Conservation (phyloP, 2,113 vertebrate genomes). For the Scomber scombrus region DNA sequence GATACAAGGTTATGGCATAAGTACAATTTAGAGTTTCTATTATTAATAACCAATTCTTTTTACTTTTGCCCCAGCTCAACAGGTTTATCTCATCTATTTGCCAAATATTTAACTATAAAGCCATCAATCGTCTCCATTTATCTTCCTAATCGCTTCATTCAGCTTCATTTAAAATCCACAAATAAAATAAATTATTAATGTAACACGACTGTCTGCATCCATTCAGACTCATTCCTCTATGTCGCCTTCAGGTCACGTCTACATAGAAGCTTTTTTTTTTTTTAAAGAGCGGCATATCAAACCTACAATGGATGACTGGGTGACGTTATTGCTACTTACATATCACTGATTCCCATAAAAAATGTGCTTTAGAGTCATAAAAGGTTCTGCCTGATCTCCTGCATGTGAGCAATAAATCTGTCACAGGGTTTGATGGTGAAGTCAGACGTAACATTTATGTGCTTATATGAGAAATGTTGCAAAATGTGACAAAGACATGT, state of each 20-base stretch:
- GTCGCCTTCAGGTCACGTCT: conserved; percentile 1
- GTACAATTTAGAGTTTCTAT: too few relatives aligned
- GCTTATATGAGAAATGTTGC: too few relatives aligned
- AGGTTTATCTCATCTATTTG: too few relatives aligned
- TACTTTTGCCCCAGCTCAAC: too few relatives aligned
- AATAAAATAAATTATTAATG: not conserved
- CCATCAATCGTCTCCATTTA: not conserved
- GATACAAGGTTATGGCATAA: too few relatives aligned
- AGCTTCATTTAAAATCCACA: not conserved
- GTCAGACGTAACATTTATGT: not conserved
- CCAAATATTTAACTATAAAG: too few relatives aligned
- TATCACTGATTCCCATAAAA: not conserved
- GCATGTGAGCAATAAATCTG: not conserved
- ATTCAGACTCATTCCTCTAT: not conserved
- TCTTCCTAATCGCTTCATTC: not conserved
- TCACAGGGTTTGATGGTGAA: conserved; percentile 9
- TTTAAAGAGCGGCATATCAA: not conserved
- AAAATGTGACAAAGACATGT: too few relatives aligned
- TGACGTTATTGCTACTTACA: not conserved
- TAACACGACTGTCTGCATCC: not conserved
- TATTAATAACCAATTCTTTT: too few relatives aligned
- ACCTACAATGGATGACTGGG: not conserved
- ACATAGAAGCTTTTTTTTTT: not conserved
- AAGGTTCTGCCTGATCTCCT: not conserved
- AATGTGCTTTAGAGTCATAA: not conserved